Evolutionary conservation across 2,113 vertebrate species (phyloP), one percentile per base, ranked within the genome.

Genomic region (Zosterops borbonicus): DNA sequence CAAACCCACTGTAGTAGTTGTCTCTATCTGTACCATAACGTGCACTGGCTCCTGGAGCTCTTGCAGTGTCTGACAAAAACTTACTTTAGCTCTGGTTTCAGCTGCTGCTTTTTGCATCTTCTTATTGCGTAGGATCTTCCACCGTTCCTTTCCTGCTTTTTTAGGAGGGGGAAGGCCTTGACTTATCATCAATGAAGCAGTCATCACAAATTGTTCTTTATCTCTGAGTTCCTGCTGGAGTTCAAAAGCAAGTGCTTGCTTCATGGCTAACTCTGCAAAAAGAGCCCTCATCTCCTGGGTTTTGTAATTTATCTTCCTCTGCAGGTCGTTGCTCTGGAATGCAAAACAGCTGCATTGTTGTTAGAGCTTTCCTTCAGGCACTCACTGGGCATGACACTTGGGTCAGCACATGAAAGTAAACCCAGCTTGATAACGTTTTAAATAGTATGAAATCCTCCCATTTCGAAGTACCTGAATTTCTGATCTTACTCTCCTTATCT

Each of bases 221-320:
- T 99, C 98, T 92, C 94, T 98, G 86, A 98, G 94, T 97, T 99
- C 98, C 75, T 99, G 98, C 63, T 99, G 98, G 47, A 99, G 98
- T 92, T 98, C 97, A 76, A 98, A 95, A 41, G 97, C 89, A 50
- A 96, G 83, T 2, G 98, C 98, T 96, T 99, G 98, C 75, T 97
- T 98, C 98, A 99, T 98, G 83, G 99, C 98, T 49, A 99, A 70
- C 83, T 99, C 98, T 15, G 99, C 98, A 46, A 98, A 95, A 9
- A 98, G 80, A 25, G 98, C 98, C 98, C 98, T 99, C 89, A 98
- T 92, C 75, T 98, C 97, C 69, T 96, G 95, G 12, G 98, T 98
- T 68, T 94, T 96, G 37, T 97, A 91, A 62, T 98, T 98, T 58
- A 99, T 97, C 55, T 83, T 98, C 62, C 88, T 95, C 88, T 98